Evolutionary conservation across 2,888 invertebrate genomes (phyloP), one percentile per base, ranked within the genome.

Genomic region (Trichopoda pennipes): DNA sequence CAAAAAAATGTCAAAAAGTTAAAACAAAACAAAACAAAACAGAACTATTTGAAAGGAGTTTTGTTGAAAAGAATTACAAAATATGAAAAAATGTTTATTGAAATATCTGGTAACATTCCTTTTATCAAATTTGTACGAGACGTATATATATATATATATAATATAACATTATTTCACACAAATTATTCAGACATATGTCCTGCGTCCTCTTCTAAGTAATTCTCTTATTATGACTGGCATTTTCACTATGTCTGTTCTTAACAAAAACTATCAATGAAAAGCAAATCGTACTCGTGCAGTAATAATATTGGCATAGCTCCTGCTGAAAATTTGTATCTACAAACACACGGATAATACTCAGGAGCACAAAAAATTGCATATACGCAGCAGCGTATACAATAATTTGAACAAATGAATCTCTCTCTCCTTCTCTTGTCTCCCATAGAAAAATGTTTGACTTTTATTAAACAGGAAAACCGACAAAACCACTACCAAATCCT

Each of bases 391-490:
- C 60, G 42, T 35, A 35, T 9, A 66, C 35, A 60, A 66, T 17
- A 38, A 47, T 60, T 73, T 49, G 49, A 70, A 75, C 66, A 53
- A n/a, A 69, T 47, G 12, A 35, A 61, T 28, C 28, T 17, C 56
- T 47, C 77, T 63, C 63, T 64, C 64, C 1, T 42, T 16, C 51
- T 32, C 51, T 72, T 64, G 60, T 17, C 69, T 69, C 55, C 61
- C 56, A 80, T 55, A 47, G 73, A 73, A 76, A 73, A 44, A 74
- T 64, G 61, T 56, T 56, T 74, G 68, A 80, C 69, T 74, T 79
- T 73, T 61, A 51, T 79, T 70, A 56, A 70, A 56, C 23, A 70
- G 35, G 49, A 74, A 74, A 56, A 53, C 64, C 64, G 23, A 64
- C 49, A 47, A 74, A 64, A 44, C 55, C 64, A 66, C 44, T 44